These are phyloP conservation scores for Bombyx mandarina DNA, from an alignment of 1,140 invertebrate species.

Conservation along the genomic window DNA sequence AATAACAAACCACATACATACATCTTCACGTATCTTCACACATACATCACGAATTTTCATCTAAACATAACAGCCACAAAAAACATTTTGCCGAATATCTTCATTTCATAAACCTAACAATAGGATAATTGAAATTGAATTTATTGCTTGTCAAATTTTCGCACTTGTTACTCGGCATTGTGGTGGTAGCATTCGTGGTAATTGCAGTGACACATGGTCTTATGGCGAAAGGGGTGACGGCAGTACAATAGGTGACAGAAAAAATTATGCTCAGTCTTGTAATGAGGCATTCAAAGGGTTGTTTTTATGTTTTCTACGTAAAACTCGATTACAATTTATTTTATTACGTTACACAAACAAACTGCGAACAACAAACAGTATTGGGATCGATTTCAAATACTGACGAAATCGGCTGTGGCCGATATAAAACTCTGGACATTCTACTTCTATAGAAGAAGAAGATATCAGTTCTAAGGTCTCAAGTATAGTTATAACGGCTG, in stretches of 20 bases:
- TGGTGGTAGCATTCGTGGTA: conserved; percentile 40
- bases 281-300: conserved; percentile 14
- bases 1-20: too few species aligned
- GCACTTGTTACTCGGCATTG: conserved; percentile 44
- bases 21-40: too few species aligned
- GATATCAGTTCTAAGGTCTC: too few species aligned
- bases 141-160: conserved; percentile 61
- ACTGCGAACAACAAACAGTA: too few species aligned
- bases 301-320: background rate
- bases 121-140: conserved; percentile 46
- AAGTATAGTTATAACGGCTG: too few species aligned
- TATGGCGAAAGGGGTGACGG: conserved; percentile 43
- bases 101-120: conserved; percentile 55
- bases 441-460: too few species aligned
- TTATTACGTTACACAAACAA: too few species aligned
- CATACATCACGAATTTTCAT: too few species aligned
- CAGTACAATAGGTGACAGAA: conserved; percentile 12
- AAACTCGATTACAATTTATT: too few species aligned
- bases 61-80: background rate
- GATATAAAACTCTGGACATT: too few species aligned
- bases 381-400: too few species aligned
- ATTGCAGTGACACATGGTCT: conserved; percentile 57
- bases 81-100: conserved; percentile 15
- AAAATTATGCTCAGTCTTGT: conserved; percentile 15
- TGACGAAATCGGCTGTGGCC: too few species aligned